Percentiles rank a stretch among this genome's conserved stretches.
Evolutionary conservation across 2,888 invertebrate genomes (phyloP).

Genomic region (Cerastis leucographa): DNA sequence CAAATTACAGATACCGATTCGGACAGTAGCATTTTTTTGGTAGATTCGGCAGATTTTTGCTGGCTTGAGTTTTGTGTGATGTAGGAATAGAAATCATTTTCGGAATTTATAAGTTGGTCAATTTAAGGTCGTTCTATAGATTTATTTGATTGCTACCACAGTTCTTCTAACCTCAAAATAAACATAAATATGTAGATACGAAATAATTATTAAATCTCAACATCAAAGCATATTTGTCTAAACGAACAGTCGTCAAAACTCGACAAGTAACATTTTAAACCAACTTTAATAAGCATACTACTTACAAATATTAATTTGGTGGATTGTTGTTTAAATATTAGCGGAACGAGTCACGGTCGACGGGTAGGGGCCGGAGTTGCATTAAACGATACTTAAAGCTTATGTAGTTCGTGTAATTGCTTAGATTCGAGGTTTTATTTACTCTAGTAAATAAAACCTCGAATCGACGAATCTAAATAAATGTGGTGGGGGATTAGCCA

Average conservation of each 20-base stretch:
- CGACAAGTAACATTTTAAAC: slow-evolving; percentile 70
- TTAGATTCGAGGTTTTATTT: slow-evolving; percentile 22
- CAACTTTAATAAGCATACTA: slow-evolving; percentile 75
- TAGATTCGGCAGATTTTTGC: slow-evolving; percentile 21
- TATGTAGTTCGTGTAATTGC: slow-evolving; percentile 44
- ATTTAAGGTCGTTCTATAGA: not conserved
- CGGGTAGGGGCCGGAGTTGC: slow-evolving; percentile 73
- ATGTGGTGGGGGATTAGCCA: not conserved
- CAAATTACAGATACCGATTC: slow-evolving; percentile 57
- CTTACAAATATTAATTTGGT: slow-evolving; percentile 84
- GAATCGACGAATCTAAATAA: no score
- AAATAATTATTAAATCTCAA: slow-evolving; percentile 56
- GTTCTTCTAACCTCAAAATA: slow-evolving; percentile 15
- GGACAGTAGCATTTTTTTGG: slow-evolving; percentile 44
- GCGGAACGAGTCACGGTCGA: slow-evolving; percentile 78
- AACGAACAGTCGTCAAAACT: slow-evolving; percentile 44
- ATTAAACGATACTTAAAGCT: slow-evolving; percentile 42
- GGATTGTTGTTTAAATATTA: slow-evolving; percentile 83
- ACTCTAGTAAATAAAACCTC: no score
- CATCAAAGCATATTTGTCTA: slow-evolving; percentile 54
- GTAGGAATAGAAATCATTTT: not conserved
- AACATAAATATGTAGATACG: not conserved
- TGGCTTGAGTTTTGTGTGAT: slow-evolving; percentile 18
- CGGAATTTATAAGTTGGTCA: not conserved
- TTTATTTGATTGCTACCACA: not conserved